Conservation (phyloP, 1,140 invertebrate genomes). For the Bombus haemorrhoidalis region DNA sequence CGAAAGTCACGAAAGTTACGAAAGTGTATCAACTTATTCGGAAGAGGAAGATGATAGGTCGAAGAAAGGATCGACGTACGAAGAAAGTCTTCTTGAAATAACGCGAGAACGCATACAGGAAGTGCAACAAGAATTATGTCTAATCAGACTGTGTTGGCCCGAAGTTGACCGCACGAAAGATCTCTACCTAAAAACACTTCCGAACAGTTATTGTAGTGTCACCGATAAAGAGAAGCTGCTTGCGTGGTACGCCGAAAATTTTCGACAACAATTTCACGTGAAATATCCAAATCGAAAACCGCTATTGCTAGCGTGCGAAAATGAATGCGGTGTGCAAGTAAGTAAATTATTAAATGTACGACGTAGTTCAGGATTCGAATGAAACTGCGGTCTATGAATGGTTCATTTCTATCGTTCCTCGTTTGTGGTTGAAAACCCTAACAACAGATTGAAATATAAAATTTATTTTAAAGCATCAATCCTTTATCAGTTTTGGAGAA, state of each 20-base stretch:
- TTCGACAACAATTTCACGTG: slow-evolving; percentile 89
- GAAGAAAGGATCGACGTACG: no score
- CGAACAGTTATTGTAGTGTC: slow-evolving; percentile 88
- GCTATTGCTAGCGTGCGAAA: slow-evolving; percentile 89
- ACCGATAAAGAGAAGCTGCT: slow-evolving; percentile 90
- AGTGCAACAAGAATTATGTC: slow-evolving; percentile 80
- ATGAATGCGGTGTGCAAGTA: slow-evolving; percentile 91
- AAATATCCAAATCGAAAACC: slow-evolving; percentile 87
- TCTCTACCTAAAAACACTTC: slow-evolving; percentile 84
- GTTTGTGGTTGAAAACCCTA: no score
- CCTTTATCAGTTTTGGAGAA: not conserved
- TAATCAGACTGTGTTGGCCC: slow-evolving; percentile 83
- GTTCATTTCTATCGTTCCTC: not conserved
- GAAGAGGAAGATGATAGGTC: not conserved
- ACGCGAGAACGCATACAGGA: slow-evolving; percentile 76
- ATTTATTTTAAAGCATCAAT: not conserved
- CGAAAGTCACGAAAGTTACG: slow-evolving; percentile 3
- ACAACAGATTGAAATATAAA: not conserved
- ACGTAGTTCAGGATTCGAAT: not conserved
- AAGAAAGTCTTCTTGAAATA: slow-evolving; percentile 57
- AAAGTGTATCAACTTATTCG: not conserved
- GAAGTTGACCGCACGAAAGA: slow-evolving; percentile 81
- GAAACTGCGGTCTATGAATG: not conserved
- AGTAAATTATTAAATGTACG: slow-evolving; percentile 31
- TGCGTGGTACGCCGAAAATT: slow-evolving; percentile 91